Evolutionary conservation across 2,888 invertebrate genomes (phyloP), one percentile per base, ranked within the genome.

Genomic region (Polylopha cassiicola): DNA sequence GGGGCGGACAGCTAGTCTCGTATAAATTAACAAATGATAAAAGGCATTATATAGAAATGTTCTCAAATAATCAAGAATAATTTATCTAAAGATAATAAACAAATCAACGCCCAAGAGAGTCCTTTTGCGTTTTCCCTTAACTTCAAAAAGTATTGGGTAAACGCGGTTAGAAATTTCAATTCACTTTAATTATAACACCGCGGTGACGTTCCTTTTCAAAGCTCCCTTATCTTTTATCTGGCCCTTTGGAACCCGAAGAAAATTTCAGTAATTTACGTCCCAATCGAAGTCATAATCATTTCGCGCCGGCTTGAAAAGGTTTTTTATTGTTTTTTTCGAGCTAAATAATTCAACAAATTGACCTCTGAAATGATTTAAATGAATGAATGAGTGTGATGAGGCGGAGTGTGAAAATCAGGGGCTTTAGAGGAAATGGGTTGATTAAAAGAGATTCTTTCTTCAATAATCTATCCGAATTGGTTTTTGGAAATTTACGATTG

Each of bases 331-430:
- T 47, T 46, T 23, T 45, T 38, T 37, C 27, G 30, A 32, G 31
- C 39, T 39, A 48, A 42, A 52, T 46, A 51, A 47, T 51, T 53
- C 38, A 48, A 51, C 53, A 51, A 57, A 58, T 51, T 50, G 48
- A 37, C 47, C 39, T 32, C 42, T n/a, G n/a, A 50, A 55, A 53
- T 57, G 43, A 53, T 58, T 54, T 47, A 43, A 50, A 44, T 45
- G 47, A 45, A 51, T 46, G 51, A 53, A 44, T 31, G 48, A 47
- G 14, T 38, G 39, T 14, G 30, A 33, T 38, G 29, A 21, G 26
- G 16, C 20, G 20, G 9, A 33, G 33, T 33, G 33, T 29, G 33
- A 29, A 33, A 33, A 38, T 33, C 34, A 22, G n/a, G 9, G 26
- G 9, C 23, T 29, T 41, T 3, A 21, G 36, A 36, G 30, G 29